Evolutionary conservation across 2,113 vertebrate species (phyloP).

Genomic region (Poecilia latipinna): DNA sequence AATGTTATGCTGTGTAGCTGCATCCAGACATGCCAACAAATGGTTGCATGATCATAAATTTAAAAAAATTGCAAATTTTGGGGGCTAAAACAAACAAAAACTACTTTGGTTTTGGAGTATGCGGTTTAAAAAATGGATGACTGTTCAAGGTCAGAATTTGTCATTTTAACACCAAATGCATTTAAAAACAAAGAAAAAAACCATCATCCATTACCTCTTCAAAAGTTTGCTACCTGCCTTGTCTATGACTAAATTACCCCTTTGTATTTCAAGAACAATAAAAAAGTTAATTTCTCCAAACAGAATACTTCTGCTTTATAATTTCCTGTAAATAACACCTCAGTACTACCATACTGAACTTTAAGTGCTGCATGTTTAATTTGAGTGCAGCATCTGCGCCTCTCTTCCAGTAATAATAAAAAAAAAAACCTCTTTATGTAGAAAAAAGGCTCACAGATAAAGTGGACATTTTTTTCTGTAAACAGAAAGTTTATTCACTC

Average conservation of each 20-base stretch:
- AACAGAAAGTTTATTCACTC: neutral
- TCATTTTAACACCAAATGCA: neutral
- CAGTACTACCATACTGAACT: neutral
- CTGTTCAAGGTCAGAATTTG: neutral
- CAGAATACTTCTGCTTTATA: neutral
- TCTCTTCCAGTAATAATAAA: neutral
- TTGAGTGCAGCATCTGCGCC: too few species aligned
- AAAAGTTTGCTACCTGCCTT: neutral
- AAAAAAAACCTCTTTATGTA: neutral
- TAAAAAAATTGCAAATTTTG: too few species aligned
- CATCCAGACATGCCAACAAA: neutral
- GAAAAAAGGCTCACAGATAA: neutral
- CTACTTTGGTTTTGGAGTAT: neutral
- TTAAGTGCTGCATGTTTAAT: neutral
- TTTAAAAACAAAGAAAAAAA: neutral
- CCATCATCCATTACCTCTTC: too few species aligned
- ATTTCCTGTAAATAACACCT: neutral
- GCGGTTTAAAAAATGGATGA: neutral
- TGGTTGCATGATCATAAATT: neutral
- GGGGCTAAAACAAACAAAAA: neutral
- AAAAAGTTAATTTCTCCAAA: neutral
- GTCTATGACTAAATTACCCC: neutral
- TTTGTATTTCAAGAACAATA: neutral
- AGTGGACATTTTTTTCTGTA: neutral
- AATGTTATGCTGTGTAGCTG: too few species aligned